Conservation (phyloP, 2,888 invertebrate species). For the Venusia cambrica region DNA sequence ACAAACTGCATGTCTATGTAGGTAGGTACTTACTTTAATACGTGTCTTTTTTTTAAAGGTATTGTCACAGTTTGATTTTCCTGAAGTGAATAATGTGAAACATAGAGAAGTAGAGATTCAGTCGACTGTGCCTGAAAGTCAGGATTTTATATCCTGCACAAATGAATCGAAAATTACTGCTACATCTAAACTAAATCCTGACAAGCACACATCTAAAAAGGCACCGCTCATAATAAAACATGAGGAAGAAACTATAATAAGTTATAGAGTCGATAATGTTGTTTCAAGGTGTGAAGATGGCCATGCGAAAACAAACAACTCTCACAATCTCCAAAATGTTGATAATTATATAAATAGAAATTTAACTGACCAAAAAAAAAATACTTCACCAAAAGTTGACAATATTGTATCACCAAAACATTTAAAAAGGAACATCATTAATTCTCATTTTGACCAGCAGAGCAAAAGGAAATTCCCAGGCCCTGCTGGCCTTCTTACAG, state of each 20-base stretch:
- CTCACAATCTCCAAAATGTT: not conserved
- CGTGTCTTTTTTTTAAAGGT: no score
- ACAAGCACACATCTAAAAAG: not conserved
- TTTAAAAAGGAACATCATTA: conserved; percentile 63
- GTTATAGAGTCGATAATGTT: no score
- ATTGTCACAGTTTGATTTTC: conserved; percentile 65
- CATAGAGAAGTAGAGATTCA: conserved; percentile 1
- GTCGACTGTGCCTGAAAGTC: conserved; percentile 8
- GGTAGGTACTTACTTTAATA: not conserved
- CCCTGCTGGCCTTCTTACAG: conserved; percentile 66
- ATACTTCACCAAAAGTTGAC: conserved; percentile 4
- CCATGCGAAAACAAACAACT: not conserved
- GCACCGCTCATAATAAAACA: no score
- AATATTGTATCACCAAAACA: conserved; percentile 48
- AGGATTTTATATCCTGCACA: conserved; percentile 12
- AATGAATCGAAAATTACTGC: conserved; percentile 5
- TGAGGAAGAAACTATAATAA: no score
- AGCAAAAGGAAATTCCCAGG: conserved; percentile 73
- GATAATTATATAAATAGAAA: conserved; percentile 1
- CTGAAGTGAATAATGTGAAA: conserved; percentile 35
- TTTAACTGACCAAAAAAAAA: conserved; percentile 1
- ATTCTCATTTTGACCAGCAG: conserved; percentile 63
- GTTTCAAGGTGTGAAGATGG: not conserved
- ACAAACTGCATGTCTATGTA: no score
- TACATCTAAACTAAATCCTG: no score